phyloP scores from a whole-genome alignment of 2,113 vertebrate species.

The Pelvicachromis taeniatus region DNA sequence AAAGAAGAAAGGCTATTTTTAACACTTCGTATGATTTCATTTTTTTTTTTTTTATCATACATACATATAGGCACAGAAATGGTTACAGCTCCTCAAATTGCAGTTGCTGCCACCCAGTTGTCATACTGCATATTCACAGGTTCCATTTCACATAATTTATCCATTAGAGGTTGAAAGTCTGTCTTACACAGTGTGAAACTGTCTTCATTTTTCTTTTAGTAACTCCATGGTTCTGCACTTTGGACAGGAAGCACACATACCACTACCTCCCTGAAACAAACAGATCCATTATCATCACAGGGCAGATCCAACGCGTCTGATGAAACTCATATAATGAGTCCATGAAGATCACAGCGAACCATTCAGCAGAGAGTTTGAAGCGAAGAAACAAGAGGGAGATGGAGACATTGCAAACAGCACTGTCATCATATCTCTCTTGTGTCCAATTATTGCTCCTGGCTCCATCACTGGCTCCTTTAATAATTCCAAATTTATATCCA shows the following conservation, averaged over 20 bases:
- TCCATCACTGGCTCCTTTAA: background rate
- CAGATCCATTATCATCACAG: background rate
- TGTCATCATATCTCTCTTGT: background rate
- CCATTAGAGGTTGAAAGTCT: background rate
- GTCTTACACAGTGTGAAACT: background rate
- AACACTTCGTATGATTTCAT: background rate
- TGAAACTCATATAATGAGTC: conserved; percentile 24
- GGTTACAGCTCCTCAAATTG: background rate
- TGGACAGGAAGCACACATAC: background rate
- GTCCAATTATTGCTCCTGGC: conserved; percentile 13
- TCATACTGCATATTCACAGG: background rate
- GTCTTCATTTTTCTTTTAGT: background rate
- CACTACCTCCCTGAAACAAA: background rate
- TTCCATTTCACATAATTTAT: background rate
- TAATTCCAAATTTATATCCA: conserved; percentile 1
- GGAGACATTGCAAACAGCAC: conserved; percentile 36
- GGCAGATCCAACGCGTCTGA: conserved; percentile 18
- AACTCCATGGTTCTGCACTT: background rate
- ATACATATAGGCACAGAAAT: background rate
- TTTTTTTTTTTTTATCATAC: background rate
- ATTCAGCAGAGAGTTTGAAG: background rate
- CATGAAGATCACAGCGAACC: background rate
- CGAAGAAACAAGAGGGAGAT: background rate
- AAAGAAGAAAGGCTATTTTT: background rate
- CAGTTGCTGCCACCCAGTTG: background rate